Percentiles rank a stretch among this genome's conserved stretches.
Conservation (phyloP, 2,888 invertebrate genomes). For the Ophion costatus region DNA sequence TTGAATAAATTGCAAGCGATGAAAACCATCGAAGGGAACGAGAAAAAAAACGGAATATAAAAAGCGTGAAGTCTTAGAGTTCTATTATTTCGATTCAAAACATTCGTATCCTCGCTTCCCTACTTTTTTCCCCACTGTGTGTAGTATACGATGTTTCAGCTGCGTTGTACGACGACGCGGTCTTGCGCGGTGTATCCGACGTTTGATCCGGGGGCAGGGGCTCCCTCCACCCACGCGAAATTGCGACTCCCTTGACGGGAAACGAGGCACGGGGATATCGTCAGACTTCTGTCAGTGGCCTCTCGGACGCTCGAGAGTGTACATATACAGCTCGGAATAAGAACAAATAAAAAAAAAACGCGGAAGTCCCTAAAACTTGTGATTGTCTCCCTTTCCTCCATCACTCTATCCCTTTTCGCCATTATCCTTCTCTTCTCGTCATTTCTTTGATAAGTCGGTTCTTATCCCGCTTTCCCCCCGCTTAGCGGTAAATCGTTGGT, state of each 20-base stretch:
- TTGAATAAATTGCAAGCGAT: not conserved
- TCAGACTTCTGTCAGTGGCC: conserved; percentile 79
- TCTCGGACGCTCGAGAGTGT: conserved; percentile 75
- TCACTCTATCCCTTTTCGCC: conserved; percentile 6
- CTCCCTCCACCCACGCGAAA: conserved; percentile 44
- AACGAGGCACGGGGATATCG: conserved; percentile 67
- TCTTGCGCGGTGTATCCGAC: conserved; percentile 61
- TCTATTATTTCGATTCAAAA: conserved; percentile 31
- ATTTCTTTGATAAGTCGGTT: not conserved
- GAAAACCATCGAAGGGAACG: not conserved
- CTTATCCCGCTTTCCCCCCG: not conserved
- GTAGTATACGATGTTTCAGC: conserved; percentile 42
- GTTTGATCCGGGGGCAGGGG: conserved; percentile 40
- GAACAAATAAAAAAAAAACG: not conserved
- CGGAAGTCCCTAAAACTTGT: not conserved
- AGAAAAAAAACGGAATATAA: not conserved
- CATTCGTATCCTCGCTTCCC: conserved; percentile 19
- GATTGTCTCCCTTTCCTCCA: conserved; percentile 26
- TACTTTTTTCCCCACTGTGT: conserved; percentile 27
- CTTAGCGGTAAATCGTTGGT: not conserved
- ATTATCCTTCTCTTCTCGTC: not conserved
- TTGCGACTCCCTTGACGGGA: conserved; percentile 36
- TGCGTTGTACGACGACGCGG: conserved; percentile 64
- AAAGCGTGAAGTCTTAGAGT: conserved; percentile 24
- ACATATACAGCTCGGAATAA: conserved; percentile 41